Evolutionary conservation across 2,797 vertebrate species (phyloP).

Genomic region (Chelon auratus): DNA sequence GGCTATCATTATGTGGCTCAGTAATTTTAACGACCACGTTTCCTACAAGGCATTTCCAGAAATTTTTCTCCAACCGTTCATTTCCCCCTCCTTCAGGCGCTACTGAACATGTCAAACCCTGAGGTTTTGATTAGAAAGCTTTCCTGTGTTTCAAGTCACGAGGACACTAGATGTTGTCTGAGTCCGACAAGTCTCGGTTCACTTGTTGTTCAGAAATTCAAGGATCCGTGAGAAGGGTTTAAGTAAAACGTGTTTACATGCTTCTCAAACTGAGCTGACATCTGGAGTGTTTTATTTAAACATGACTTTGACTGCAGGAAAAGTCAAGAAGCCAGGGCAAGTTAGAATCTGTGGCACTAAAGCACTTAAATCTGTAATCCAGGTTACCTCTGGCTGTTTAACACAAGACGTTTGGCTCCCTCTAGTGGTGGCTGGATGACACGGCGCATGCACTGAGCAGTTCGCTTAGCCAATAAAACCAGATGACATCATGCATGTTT

Average conservation of each 20-base stretch:
- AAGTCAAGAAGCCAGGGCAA: background rate
- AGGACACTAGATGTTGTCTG: background rate
- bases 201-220: background rate
- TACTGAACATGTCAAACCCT: constrained; percentile 7
- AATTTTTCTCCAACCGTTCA: constrained; percentile 15
- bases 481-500: constrained; percentile 69
- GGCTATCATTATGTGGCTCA: constrained; percentile 47
- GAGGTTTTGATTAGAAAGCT: background rate
- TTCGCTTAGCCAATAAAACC: constrained; percentile 37
- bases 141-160: constrained; percentile 8
- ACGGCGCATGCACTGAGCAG: constrained; percentile 15
- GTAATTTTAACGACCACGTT: constrained; percentile 38
- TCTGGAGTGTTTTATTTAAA: constrained; percentile 14
- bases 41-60: constrained; percentile 37
- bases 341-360: background rate
- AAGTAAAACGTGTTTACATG: background rate
- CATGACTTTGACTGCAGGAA: background rate
- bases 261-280: constrained; percentile 8
- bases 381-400: background rate
- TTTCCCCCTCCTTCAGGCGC: constrained; percentile 3
- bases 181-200: background rate
- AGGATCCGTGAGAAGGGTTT: constrained; percentile 2
- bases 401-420: constrained; percentile 48
- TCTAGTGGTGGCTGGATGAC: constrained; percentile 62
- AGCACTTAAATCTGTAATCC: background rate